Evolutionary conservation across 1,140 invertebrate species (phyloP).

Genomic region (Caenorhabditis latens): DNA sequence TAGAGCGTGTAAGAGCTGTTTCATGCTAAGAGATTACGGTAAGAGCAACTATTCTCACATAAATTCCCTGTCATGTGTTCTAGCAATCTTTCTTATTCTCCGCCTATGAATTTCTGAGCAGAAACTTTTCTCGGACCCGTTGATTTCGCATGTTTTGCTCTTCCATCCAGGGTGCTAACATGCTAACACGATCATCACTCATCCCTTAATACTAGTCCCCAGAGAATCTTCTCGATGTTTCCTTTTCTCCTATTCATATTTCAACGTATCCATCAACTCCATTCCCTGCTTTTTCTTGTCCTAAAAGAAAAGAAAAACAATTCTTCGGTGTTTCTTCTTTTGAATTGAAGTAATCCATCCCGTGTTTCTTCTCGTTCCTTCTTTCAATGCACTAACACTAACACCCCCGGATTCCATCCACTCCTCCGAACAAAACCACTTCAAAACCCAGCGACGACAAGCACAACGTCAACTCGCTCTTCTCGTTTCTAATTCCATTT

Average conservation of each 20-base stretch:
- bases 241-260: neutral
- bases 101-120: neutral
- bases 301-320: neutral
- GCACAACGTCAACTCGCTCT: conserved; percentile 8
- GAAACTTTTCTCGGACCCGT: neutral
- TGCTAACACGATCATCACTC: conserved; percentile 22
- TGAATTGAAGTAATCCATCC: neutral
- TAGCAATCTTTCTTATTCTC: neutral
- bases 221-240: neutral
- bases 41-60: too few relatives aligned
- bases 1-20: too few relatives aligned
- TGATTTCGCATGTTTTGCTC: neutral
- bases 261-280: neutral
- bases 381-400: conserved; percentile 19
- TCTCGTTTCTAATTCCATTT: conserved; percentile 47
- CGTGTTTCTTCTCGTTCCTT: conserved; percentile 4
- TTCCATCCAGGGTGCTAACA: neutral
- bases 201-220: neutral
- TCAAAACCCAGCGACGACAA: conserved; percentile 36
- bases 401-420: conserved; percentile 13
- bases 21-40: too few relatives aligned
- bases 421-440: conserved; percentile 37
- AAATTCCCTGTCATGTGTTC: too few relatives aligned
- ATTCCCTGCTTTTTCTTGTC: neutral
- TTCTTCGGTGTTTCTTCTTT: neutral